Percentiles rank a stretch among this genome's conserved stretches.
Conservation (phyloP, 2,797 vertebrate species). For the Epinephelus malabaricus region DNA sequence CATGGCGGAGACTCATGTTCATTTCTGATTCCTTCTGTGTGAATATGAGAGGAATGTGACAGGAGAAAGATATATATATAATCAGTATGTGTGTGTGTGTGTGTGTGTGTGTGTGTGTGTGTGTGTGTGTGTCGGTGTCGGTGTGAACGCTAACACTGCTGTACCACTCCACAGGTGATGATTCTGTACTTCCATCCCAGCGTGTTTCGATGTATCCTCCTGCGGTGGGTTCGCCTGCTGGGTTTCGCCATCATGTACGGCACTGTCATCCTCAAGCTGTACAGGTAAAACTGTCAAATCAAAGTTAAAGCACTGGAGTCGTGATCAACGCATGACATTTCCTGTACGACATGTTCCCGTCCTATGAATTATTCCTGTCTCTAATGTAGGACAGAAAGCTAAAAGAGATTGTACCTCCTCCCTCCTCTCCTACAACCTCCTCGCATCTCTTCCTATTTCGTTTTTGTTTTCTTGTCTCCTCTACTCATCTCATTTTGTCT, state of each 20-base stretch:
- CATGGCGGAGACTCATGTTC: conserved; percentile 30
- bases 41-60: conserved; percentile 10
- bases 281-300: conserved; percentile 89
- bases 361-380: conserved; percentile 13
- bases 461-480: no score
- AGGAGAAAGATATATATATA: neutral
- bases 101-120: conserved; percentile 3
- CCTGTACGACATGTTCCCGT: neutral
- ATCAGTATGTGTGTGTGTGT: conserved; percentile 1
- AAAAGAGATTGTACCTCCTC: no score
- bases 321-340: neutral
- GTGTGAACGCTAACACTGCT: conserved; percentile 18
- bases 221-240: conserved; percentile 97
- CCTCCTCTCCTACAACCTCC: no score
- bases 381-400: no score
- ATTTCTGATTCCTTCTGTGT: conserved; percentile 23
- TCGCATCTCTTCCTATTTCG: no score
- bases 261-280: conserved; percentile 96
- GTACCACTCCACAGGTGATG: conserved; percentile 88
- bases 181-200: conserved; percentile 97
- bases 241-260: conserved; percentile 96
- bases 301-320: neutral
- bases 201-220: conserved; percentile 94
- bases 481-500: no score
- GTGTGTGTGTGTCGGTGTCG: neutral